These are phyloP conservation scores for Hemistola chrysoprasaria DNA, from an alignment of 2,888 invertebrate genomes.

Conservation along the genomic window DNA sequence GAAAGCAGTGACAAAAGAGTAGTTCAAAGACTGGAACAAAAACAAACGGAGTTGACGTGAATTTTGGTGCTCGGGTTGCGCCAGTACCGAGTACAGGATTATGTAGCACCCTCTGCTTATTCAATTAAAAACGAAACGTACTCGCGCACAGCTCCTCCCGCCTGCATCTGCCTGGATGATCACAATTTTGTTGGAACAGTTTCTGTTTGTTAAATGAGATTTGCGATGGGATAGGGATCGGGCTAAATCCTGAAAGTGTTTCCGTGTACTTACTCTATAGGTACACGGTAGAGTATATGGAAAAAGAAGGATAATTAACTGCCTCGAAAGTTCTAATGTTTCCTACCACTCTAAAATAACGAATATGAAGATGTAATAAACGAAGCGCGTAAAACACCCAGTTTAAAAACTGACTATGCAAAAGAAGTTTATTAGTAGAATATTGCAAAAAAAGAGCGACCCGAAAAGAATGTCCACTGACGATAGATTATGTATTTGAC, in stretches of 20 bases:
- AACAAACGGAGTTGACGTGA: constrained; percentile 54
- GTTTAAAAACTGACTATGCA: too few species aligned
- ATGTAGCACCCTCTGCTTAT: constrained; percentile 65
- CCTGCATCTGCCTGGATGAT: constrained; percentile 36
- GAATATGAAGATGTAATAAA: too few species aligned
- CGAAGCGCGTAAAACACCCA: too few species aligned
- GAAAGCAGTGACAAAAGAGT: constrained; percentile 43
- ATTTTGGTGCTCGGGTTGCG: constrained; percentile 52
- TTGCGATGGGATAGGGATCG: constrained; percentile 25
- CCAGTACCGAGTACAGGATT: constrained; percentile 46
- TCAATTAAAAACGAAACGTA: constrained; percentile 66
- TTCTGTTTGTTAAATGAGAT: constrained; percentile 53
- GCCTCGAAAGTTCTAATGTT: not conserved
- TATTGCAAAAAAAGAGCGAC: constrained; percentile 4
- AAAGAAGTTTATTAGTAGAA: constrained; percentile 3
- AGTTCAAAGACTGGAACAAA: constrained; percentile 49
- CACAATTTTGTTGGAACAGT: constrained; percentile 50
- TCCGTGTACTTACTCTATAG: constrained; percentile 1
- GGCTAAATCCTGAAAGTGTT: constrained; percentile 18
- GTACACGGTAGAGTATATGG: too few species aligned
- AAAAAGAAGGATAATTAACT: not conserved
- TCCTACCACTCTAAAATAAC: not conserved
- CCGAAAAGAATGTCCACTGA: not conserved
- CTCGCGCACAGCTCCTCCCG: constrained; percentile 43
- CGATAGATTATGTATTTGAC: constrained; percentile 5